Evolutionary conservation across 2,888 invertebrate species (phyloP).

Genomic region (Platypus cylindrus): DNA sequence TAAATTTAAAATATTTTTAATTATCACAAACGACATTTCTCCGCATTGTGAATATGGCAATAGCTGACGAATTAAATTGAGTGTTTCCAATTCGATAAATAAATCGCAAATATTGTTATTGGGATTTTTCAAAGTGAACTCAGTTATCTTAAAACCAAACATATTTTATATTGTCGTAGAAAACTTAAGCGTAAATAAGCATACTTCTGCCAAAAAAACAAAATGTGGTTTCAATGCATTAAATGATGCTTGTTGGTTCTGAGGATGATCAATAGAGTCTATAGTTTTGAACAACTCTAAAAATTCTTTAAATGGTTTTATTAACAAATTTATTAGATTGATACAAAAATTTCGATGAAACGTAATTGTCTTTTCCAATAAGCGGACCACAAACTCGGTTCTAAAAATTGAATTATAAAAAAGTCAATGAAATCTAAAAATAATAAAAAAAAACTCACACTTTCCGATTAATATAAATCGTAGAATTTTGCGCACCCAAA

Average conservation of each 20-base stretch:
- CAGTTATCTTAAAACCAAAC: conserved; percentile 6
- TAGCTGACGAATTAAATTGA: conserved; percentile 3
- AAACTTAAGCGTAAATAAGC: neutral
- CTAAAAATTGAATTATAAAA: conserved; percentile 7
- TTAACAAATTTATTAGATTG: conserved; percentile 42
- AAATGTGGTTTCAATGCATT: conserved; percentile 9
- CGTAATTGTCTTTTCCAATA: conserved; percentile 44
- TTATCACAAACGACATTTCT: conserved; percentile 10
- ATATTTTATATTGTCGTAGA: neutral
- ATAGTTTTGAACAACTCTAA: conserved; percentile 10
- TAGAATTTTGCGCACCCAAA: conserved; percentile 51
- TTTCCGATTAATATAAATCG: conserved; percentile 60
- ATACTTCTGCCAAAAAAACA: conserved; percentile 10
- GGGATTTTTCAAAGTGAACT: conserved; percentile 4
- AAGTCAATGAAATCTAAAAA: conserved; percentile 2
- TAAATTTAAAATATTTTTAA: conserved; percentile 9
- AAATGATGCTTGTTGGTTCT: conserved; percentile 6
- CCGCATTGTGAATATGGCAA: conserved; percentile 9
- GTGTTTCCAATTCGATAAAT: conserved; percentile 5
- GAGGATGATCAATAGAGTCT: conserved; percentile 1
- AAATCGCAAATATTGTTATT: conserved; percentile 5
- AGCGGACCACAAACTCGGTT: conserved; percentile 47
- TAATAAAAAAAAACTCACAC: conserved; percentile 22
- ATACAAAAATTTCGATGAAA: conserved; percentile 40
- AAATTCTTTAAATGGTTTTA: conserved; percentile 39